Evolutionary conservation across 2,888 invertebrate genomes (phyloP), one percentile per base, ranked within the genome.

Genomic region (Sphecodes monilicornis): DNA sequence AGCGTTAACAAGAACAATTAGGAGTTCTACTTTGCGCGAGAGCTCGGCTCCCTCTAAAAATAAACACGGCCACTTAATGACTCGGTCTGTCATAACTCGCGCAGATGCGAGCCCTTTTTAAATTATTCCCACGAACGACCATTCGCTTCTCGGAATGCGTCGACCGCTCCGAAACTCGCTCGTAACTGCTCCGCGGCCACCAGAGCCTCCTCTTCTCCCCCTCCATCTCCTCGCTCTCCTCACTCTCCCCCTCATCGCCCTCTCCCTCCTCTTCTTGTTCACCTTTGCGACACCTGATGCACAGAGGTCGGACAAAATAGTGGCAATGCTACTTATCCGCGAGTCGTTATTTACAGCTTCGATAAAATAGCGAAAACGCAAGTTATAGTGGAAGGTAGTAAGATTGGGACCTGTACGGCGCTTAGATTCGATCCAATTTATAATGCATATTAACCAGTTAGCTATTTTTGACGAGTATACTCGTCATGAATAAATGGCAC

Each of bases 1-100:
- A 92, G 90, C 92, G 93, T 92, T 94, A 94, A 94, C 94, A 92
- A 94, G 94, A 94, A 94, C 94, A 94, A 94, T 94, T 94, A 94
- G 91, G 92, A 93, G 93, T 93, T 93, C 93, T 93, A 94, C 93
- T 94, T 93, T 94, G 92, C 92, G 91, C 92, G 50, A 22, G 91
- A 90, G 91, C 89, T 86, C 90, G 91, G 91, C 89, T 90, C 91
- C 85, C 91, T 94, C 94, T 94, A 94, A 94, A 94, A 94, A 94
- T 94, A 94, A 94, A 92, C 93, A 91, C 92, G 91, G 86, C 92
- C 93, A 94, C 93, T 94, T 94, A 92, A 93, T 91, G 89, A 85
- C 85, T 84, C 84, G 86, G 80, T 85, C 87, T 84, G 91, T 92
- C 92, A 91, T 92, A 92, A 92, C 91, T 91, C 85, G 88, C 88